Conservation (phyloP, 2,888 invertebrate genomes). For the Prenolepis imparis region DNA sequence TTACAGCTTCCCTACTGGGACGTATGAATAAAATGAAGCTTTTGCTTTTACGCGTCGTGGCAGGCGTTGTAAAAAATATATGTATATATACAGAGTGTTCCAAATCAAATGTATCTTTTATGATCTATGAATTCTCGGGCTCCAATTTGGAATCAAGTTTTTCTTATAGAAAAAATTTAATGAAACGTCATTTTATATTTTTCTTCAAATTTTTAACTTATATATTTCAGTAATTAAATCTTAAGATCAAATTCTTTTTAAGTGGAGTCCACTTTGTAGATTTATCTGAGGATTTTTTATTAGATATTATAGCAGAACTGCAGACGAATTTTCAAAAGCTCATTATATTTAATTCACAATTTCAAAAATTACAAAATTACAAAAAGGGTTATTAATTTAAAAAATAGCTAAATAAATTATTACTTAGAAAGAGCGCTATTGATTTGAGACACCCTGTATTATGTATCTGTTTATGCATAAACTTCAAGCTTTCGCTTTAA, state of each 20-base stretch:
- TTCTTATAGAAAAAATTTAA: neutral
- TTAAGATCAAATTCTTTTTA: neutral
- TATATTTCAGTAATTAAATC: neutral
- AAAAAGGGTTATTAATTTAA: neutral
- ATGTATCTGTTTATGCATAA: neutral
- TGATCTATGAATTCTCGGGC: neutral
- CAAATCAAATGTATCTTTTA: neutral
- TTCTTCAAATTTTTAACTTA: neutral
- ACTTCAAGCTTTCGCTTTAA: neutral
- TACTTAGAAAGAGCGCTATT: neutral
- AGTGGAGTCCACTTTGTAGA: neutral
- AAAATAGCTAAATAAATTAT: neutral
- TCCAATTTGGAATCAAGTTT: neutral
- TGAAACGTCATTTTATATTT: neutral
- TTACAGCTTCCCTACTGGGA: conserved; percentile 6
- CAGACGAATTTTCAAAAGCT: neutral
- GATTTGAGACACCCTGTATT: neutral
- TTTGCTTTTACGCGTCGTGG: neutral
- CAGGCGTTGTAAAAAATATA: neutral
- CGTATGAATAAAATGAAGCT: conserved; percentile 25
- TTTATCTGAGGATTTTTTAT: neutral
- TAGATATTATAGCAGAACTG: neutral
- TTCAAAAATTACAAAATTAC: neutral
- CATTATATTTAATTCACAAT: neutral
- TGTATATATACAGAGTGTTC: neutral